Conservation (phyloP, 2,797 vertebrate species). For the Acanthurus lineatus region DNA sequence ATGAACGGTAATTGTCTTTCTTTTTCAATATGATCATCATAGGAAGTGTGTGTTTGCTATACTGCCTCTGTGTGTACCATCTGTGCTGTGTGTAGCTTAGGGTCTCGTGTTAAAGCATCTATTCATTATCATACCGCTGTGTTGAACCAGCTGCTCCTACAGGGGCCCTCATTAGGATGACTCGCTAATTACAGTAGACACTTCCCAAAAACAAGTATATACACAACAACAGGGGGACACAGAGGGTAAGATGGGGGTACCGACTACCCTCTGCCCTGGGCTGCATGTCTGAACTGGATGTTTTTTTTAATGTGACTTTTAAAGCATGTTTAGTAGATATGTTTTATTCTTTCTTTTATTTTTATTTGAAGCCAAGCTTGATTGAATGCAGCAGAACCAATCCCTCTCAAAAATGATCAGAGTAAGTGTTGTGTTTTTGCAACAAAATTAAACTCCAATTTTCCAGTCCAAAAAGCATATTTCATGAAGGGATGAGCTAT, state of each 20-base stretch:
- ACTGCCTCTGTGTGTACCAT: conserved; percentile 50
- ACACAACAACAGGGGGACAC: conserved; percentile 24
- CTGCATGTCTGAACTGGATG: conserved; percentile 14
- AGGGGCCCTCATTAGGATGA: conserved; percentile 77
- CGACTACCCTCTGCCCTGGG: conserved; percentile 8
- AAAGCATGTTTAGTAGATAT: background rate
- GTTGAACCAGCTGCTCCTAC: conserved; percentile 78
- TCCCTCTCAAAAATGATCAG: background rate
- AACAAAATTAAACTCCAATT: too few species aligned
- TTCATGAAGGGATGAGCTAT: background rate
- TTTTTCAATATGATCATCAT: conserved; percentile 11
- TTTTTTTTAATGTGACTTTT: background rate
- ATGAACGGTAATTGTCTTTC: background rate
- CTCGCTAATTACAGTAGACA: conserved; percentile 75
- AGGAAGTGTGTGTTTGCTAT: background rate
- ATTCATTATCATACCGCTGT: conserved; percentile 86
- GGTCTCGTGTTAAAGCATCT: conserved; percentile 46
- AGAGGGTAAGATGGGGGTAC: conserved; percentile 29
- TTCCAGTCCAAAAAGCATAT: background rate
- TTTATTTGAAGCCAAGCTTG: background rate
- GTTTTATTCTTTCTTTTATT: background rate
- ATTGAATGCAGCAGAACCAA: background rate
- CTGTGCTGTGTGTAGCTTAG: conserved; percentile 61
- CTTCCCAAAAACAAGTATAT: conserved; percentile 48
- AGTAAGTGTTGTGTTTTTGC: too few species aligned